These are phyloP conservation scores for Hirtodrosophila confusa DNA, from an alignment of 2,888 invertebrate genomes.

Conservation along the genomic window DNA sequence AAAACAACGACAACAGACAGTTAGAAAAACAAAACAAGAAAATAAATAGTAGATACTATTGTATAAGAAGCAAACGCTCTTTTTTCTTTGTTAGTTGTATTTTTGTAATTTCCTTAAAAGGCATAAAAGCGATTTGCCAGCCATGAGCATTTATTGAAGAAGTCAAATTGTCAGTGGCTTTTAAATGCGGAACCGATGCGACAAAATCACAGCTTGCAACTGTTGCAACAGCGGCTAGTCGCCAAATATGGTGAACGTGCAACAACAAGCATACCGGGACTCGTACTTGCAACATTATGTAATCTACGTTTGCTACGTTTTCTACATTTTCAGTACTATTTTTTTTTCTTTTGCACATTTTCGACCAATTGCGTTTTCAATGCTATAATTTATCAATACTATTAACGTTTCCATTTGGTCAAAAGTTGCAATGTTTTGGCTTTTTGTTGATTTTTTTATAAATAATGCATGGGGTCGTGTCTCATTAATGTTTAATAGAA, in stretches of 20 bases:
- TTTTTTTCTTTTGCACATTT: conserved; percentile 13
- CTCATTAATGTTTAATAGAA: conserved; percentile 53
- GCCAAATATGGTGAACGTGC: conserved; percentile 59
- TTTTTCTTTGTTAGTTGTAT: conserved; percentile 23
- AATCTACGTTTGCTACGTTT: conserved; percentile 38
- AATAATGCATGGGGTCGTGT: conserved; percentile 53
- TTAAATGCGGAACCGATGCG: conserved; percentile 69
- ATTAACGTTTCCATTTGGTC: conserved; percentile 25
- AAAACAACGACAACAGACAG: conserved; percentile 11
- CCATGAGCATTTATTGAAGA: conserved; percentile 41
- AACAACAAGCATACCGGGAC: conserved; percentile 28
- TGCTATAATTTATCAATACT: conserved; percentile 56
- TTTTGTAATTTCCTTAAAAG: conserved; percentile 74
- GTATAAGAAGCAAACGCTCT: conserved; percentile 14
- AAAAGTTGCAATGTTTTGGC: conserved; percentile 20
- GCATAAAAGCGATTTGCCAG: conserved; percentile 75
- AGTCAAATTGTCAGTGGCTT: conserved; percentile 54
- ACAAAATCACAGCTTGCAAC: conserved; percentile 58
- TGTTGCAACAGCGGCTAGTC: conserved; percentile 40
- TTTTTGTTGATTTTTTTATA: conserved; percentile 29
- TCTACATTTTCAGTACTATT: conserved; percentile 22
- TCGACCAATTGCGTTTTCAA: conserved; percentile 48
- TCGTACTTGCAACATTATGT: conserved; percentile 55
- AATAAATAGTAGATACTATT: not conserved
- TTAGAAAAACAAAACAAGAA: conserved; percentile 12